Evolutionary conservation across 2,797 vertebrate genomes (phyloP), one percentile per base, ranked within the genome.

Genomic region (Pelochelys cantorii): DNA sequence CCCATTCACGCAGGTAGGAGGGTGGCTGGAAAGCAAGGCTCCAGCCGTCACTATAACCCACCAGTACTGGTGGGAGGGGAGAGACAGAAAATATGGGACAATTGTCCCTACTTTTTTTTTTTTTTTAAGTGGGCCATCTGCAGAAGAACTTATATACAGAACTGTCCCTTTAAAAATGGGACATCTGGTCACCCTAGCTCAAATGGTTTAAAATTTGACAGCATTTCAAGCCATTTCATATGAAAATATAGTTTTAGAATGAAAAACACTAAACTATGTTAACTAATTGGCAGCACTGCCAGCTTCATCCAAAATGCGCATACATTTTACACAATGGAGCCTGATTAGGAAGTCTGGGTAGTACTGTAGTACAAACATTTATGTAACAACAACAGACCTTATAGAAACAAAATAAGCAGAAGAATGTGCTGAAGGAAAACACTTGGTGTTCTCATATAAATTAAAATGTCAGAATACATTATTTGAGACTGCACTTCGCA

Each of bases 391-490:
- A 52, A 77, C 48, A 23, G 83, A 95, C 86, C 60, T 88, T 79
- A 80, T 93, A 68, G 55, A 74, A 83, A 91, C 34, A 7, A 20
- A 81, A 48, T 34, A 81, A 85, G 31, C 80, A 80, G 84, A 83
- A 14, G 4, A 18, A 15, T 20, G 22, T 74, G 54, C 54, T 5
- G 60, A 81, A 23, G 59, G 80, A 5, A 89, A 8, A 4, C 17
- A 17, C 29, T 52, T 88, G 60, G 52, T 88, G 42, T 9, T 87
- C 79, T 96, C 92, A 89, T 88, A 89, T 75, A 93, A 90, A 85
- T 96, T 94, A 88, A 42, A 60, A 89, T 86, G 89, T 87, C 84
- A 96, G 94, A 90, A 95, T 95, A 93, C 27, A 91, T 94, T 95
- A 96, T 54, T 91, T 82, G 79, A 82, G 87, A 89, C 88, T 93